Conservation (phyloP, 2,113 vertebrate species). For the Rhinoderma darwinii region DNA sequence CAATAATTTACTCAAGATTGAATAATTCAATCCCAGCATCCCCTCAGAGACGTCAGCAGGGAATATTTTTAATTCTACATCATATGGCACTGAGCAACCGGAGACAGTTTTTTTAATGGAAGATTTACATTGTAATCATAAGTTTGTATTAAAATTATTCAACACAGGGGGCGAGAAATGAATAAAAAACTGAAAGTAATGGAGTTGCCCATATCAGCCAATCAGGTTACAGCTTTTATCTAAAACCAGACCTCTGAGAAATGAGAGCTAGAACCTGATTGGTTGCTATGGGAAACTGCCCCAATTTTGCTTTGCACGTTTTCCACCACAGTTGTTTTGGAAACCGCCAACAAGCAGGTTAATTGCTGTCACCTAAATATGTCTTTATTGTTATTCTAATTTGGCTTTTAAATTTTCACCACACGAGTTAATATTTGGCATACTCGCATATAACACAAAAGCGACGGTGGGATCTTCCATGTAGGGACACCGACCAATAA, state of each 20-base stretch:
- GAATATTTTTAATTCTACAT: not conserved
- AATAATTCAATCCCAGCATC: not conserved
- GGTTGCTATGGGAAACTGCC: not conserved
- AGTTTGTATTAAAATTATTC: not conserved
- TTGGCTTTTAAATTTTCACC: too few relatives aligned
- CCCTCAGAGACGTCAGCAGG: not conserved
- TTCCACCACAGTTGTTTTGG: too few relatives aligned
- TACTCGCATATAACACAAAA: too few relatives aligned
- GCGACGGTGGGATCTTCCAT: too few relatives aligned
- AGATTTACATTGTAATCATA: not conserved
- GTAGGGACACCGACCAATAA: too few relatives aligned
- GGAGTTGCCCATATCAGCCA: too few relatives aligned
- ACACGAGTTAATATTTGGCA: too few relatives aligned
- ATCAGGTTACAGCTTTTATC: too few relatives aligned
- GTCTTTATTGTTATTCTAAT: too few relatives aligned
- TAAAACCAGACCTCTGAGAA: too few relatives aligned
- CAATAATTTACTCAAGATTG: conserved; percentile 15
- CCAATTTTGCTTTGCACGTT: not conserved
- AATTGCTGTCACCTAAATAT: too few relatives aligned
- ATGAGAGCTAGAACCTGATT: not conserved
- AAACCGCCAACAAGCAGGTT: too few relatives aligned
- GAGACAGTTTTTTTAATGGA: not conserved
- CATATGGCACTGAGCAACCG: not conserved
- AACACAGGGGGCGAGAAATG: not conserved
- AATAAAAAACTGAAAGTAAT: not conserved